These are phyloP conservation scores for Poecilia latipinna DNA, from an alignment of 2,113 vertebrate species.

Conservation along the genomic window DNA sequence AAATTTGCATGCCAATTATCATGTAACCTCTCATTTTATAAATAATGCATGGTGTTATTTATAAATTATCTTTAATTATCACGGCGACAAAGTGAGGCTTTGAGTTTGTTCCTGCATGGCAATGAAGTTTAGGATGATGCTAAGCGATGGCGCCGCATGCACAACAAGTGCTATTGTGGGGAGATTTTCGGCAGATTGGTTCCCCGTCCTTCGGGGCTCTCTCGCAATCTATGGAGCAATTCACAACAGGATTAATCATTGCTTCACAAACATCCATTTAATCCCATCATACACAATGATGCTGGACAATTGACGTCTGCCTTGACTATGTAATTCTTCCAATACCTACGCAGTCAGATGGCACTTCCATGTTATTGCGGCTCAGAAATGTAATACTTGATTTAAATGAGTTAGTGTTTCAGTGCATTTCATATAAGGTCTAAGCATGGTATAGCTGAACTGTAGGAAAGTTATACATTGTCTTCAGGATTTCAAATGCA, in stretches of 20 bases:
- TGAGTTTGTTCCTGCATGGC: conserved; percentile 18
- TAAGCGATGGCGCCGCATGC: conserved; percentile 17
- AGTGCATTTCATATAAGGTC: no score
- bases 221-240: conserved; percentile 7
- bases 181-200: conserved; percentile 25
- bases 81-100: conserved; percentile 5
- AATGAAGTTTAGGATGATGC: conserved; percentile 13
- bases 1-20: conserved; percentile 17
- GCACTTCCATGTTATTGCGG: not conserved
- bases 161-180: conserved; percentile 20
- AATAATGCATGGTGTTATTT: conserved; percentile 26
- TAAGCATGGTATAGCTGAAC: no score
- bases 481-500: no score
- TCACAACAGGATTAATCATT: conserved; percentile 19
- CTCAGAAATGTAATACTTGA: no score
- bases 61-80: conserved; percentile 37
- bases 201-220: conserved; percentile 5
- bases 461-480: no score
- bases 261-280: conserved; percentile 17
- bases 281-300: conserved; percentile 10
- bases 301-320: not conserved
- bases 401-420: no score
- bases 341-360: not conserved
- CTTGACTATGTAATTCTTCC: not conserved
- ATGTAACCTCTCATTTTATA: conserved; percentile 6